phyloP scores from a whole-genome alignment of 2,797 vertebrate species.

The Lates japonicus region DNA sequence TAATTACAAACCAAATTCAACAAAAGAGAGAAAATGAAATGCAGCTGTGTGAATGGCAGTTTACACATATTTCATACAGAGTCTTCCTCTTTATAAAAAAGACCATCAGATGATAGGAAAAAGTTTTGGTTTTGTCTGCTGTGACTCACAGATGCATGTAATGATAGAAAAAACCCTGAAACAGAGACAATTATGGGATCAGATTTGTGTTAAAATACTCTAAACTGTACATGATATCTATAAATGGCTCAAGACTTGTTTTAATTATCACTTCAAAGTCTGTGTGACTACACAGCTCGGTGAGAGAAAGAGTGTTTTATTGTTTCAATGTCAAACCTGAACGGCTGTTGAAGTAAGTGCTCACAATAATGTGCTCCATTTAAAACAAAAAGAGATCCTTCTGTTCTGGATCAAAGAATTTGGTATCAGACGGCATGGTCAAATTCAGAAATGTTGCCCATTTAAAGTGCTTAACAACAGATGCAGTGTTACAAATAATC shows the following conservation, averaged over 20 bases:
- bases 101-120: slow-evolving; percentile 46
- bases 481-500: slow-evolving; percentile 80
- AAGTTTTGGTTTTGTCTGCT: slow-evolving; percentile 63
- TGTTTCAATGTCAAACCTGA: slow-evolving; percentile 51
- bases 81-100: slow-evolving; percentile 52
- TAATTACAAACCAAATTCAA: slow-evolving; percentile 42
- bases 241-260: slow-evolving; percentile 42
- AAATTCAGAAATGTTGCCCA: slow-evolving; percentile 77
- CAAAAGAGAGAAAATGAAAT: slow-evolving; percentile 32
- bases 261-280: slow-evolving; percentile 24
- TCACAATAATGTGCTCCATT: slow-evolving; percentile 54
- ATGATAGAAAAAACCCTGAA: slow-evolving; percentile 52
- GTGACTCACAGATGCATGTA: slow-evolving; percentile 40
- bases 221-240: slow-evolving; percentile 66
- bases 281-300: slow-evolving; percentile 9
- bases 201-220: slow-evolving; percentile 41
- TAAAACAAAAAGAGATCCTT: slow-evolving; percentile 54
- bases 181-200: slow-evolving; percentile 33
- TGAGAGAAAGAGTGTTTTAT: slow-evolving; percentile 37
- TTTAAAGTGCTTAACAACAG: slow-evolving; percentile 96
- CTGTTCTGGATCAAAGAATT: slow-evolving; percentile 56
- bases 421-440: slow-evolving; percentile 74
- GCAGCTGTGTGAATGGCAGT: slow-evolving; percentile 42
- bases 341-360: slow-evolving; percentile 70
- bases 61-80: slow-evolving; percentile 43